These are phyloP conservation scores for Chloroceryle aenea DNA, from an alignment of 2,113 vertebrate genomes.

Conservation along the genomic window DNA sequence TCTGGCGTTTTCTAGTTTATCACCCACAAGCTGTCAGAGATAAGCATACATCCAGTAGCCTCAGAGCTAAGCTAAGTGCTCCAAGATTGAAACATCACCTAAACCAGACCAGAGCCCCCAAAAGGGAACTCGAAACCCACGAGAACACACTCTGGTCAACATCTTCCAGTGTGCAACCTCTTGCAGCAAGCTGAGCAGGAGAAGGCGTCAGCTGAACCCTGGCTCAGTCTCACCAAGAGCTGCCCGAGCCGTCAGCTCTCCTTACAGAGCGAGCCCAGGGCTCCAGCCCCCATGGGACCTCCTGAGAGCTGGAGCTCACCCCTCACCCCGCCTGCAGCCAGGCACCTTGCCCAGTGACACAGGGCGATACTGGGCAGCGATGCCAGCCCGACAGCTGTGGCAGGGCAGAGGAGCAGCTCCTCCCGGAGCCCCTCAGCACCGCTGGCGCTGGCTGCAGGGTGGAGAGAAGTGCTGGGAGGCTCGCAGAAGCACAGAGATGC, in stretches of 20 bases:
- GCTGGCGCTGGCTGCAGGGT: accelerated
- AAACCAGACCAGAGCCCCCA: not conserved
- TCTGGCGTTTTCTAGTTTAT: not conserved
- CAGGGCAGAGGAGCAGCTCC: not conserved
- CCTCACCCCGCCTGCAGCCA: not conserved
- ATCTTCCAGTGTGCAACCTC: accelerated
- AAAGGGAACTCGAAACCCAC: not conserved
- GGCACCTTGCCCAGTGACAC: accelerated
- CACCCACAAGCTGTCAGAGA: not conserved
- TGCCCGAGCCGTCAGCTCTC: too few relatives aligned
- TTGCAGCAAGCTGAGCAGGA: not conserved
- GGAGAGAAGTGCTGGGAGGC: too few relatives aligned
- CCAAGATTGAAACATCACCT: not conserved
- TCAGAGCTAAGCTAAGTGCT: not conserved
- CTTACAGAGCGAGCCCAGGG: not conserved
- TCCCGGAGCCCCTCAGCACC: accelerated
- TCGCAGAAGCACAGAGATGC: too few relatives aligned
- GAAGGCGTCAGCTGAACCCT: accelerated
- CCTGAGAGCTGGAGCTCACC: not conserved
- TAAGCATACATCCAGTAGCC: accelerated
- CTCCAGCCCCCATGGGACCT: not conserved
- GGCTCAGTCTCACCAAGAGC: not conserved
- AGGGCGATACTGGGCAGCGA: accelerated
- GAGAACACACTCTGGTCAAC: not conserved
- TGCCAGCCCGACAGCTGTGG: accelerated